A percentile compares a stretch with the other conserved stretches of the same genome.
phyloP scores from a whole-genome alignment of 1,140 invertebrate genomes.

The Drosophila cardini region DNA sequence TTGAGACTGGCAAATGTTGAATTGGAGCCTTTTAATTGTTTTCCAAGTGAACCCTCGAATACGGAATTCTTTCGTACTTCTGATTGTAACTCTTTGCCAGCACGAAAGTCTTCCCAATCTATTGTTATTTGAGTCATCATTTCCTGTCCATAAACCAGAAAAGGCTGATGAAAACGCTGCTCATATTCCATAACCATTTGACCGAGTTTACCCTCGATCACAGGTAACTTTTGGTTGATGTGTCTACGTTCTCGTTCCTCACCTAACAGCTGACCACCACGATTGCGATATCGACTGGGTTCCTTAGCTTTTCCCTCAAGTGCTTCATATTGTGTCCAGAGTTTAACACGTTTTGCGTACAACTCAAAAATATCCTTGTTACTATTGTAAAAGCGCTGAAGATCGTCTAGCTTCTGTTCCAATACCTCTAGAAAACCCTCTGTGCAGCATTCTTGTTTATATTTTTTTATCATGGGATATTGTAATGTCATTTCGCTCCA shows the following conservation, averaged over 20 bases:
- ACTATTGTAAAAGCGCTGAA: constrained; percentile 5
- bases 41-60: not conserved
- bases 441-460: constrained; percentile 5
- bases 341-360: constrained; percentile 15
- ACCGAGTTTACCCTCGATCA: constrained; percentile 11
- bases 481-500: constrained; percentile 31
- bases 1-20: not conserved
- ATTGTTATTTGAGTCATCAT: not conserved
- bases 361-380: constrained; percentile 18
- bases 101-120: constrained; percentile 28
- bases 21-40: not conserved
- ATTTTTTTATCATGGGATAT: not conserved
- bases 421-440: constrained; percentile 18
- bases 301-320: constrained; percentile 8
- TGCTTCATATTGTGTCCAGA: constrained; percentile 13
- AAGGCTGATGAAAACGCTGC: not conserved
- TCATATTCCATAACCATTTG: constrained; percentile 16
- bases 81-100: not conserved
- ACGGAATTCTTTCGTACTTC: not conserved
- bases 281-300: constrained; percentile 28
- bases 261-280: constrained; percentile 17
- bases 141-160: constrained; percentile 21
- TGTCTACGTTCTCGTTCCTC: constrained; percentile 38
- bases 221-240: constrained; percentile 16
- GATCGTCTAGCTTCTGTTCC: constrained; percentile 16